A percentile compares a stretch with the other conserved stretches of the same genome.
These are phyloP conservation scores for Agapornis canus DNA, from an alignment of 2,797 vertebrate species.

Conservation along the genomic window DNA sequence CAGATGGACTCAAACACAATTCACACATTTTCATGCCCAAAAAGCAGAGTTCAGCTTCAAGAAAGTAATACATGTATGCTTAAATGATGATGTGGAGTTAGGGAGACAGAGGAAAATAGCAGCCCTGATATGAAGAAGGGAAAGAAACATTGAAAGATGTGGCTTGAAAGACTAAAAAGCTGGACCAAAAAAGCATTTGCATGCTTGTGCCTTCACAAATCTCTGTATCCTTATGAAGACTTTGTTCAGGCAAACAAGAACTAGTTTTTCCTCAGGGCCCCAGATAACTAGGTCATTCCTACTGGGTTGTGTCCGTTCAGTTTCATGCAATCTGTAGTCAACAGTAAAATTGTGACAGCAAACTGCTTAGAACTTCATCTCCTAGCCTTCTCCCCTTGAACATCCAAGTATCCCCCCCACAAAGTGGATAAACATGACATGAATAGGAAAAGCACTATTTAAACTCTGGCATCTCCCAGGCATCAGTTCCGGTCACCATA, in stretches of 20 bases:
- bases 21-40: background rate
- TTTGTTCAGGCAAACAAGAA: conserved; percentile 17
- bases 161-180: background rate
- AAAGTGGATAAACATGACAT: background rate
- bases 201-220: background rate
- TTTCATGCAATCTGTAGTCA: conserved; percentile 56
- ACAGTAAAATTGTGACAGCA: conserved; percentile 17
- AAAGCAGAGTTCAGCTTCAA: background rate
- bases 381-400: background rate
- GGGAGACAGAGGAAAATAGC: background rate
- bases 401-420: background rate
- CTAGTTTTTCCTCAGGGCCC: conserved; percentile 35
- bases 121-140: background rate
- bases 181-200: background rate
- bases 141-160: background rate
- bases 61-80: background rate
- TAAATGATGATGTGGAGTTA: background rate
- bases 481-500: background rate
- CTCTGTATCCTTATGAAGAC: background rate
- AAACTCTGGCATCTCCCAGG: background rate
- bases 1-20: background rate
- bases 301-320: conserved; percentile 47
- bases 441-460: background rate
- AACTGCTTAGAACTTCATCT: conserved; percentile 29
- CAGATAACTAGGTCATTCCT: conserved; percentile 56